A percentile compares a stretch with the other conserved stretches of the same genome.
phyloP scores from a whole-genome alignment of 2,797 vertebrate genomes.

The Macropodus opercularis region DNA sequence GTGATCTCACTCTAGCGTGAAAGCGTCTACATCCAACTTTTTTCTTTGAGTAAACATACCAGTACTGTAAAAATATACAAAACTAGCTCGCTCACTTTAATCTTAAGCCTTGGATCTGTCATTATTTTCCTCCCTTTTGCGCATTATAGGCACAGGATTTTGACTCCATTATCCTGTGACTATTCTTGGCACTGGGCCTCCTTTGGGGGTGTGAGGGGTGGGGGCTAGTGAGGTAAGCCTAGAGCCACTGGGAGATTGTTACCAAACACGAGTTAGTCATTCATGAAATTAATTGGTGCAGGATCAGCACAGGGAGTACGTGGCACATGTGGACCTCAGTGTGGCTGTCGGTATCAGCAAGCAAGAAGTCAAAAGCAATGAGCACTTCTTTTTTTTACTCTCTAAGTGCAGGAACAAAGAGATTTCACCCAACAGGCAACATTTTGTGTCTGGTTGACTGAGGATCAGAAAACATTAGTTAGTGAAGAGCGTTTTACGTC shows the following conservation, averaged over 20 bases:
- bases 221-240: constrained; percentile 61
- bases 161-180: constrained; percentile 67
- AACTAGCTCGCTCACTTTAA: constrained; percentile 47
- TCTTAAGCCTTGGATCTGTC: constrained; percentile 58
- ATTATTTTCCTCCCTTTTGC: constrained; percentile 51
- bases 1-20: constrained; percentile 2
- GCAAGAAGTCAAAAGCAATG: constrained; percentile 32
- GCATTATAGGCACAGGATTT: constrained; percentile 56
- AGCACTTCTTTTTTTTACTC: not conserved
- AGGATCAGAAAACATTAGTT: constrained; percentile 5
- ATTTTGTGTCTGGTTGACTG: constrained; percentile 10
- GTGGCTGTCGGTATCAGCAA: constrained; percentile 45
- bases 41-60: constrained; percentile 12
- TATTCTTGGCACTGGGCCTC: constrained; percentile 62
- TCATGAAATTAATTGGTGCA: constrained; percentile 83
- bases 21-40: not conserved
- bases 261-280: constrained; percentile 81
- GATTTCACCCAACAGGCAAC: not conserved
- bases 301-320: constrained; percentile 62
- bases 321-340: constrained; percentile 56
- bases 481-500: constrained; percentile 12
- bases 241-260: constrained; percentile 75
- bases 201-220: constrained; percentile 29
- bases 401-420: constrained; percentile 1
- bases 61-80: constrained; percentile 27